Evolutionary conservation across 2,888 invertebrate species (phyloP).

Genomic region (Macrophya alboannulata): DNA sequence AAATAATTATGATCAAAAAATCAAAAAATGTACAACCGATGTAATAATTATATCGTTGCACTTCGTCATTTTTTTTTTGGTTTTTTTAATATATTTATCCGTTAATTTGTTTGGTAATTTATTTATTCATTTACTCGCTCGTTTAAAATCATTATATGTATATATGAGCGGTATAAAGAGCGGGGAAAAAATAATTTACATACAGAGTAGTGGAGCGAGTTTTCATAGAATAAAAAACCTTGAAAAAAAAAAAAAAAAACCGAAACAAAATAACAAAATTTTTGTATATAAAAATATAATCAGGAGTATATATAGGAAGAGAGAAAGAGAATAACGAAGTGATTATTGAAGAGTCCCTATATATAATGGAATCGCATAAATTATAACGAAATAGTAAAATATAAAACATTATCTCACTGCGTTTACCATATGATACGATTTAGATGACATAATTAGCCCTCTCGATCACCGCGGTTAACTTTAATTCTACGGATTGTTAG

Average conservation of each 20-base stretch:
- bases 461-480: background rate
- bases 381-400: background rate
- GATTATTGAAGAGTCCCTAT: background rate
- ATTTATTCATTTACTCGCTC: background rate
- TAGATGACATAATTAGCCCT: slow-evolving; percentile 21
- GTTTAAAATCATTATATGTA: slow-evolving; percentile 14
- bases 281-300: background rate
- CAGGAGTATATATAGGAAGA: background rate
- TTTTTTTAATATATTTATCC: too few relatives aligned
- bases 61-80: too few relatives aligned
- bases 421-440: background rate
- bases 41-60: too few relatives aligned
- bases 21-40: too few relatives aligned
- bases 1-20: background rate
- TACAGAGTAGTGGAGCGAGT: background rate
- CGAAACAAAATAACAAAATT: background rate
- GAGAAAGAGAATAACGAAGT: background rate
- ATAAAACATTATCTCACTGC: background rate
- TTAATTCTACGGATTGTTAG: slow-evolving; percentile 4
- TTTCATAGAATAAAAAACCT: background rate
- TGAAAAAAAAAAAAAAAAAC: background rate
- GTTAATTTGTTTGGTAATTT: background rate
- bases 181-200: background rate
- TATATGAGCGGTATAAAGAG: background rate
- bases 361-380: background rate